phyloP scores from a whole-genome alignment of 2,797 vertebrate genomes.

The Lates japonicus region DNA sequence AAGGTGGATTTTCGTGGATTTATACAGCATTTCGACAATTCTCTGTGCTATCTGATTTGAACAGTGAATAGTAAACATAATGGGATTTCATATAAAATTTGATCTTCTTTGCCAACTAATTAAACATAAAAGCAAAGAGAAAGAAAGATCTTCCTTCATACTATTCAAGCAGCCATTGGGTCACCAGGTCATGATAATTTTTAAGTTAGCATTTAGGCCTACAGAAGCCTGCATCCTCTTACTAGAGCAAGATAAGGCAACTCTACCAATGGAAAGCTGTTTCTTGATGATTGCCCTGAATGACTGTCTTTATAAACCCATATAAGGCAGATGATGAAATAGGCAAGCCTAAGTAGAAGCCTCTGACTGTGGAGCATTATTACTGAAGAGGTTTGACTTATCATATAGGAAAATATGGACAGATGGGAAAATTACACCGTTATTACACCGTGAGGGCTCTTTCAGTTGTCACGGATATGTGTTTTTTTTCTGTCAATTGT shows the following conservation, averaged over 20 bases:
- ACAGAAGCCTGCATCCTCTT: background rate
- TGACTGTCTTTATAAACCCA: constrained; percentile 5
- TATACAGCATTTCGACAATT: constrained; percentile 11
- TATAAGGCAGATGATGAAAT: background rate
- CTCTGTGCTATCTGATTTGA: constrained; percentile 4
- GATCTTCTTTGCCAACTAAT: background rate
- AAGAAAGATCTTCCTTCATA: background rate
- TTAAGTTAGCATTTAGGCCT: background rate
- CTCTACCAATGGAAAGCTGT: background rate
- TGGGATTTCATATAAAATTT: background rate
- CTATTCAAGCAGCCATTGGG: background rate
- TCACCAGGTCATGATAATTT: background rate
- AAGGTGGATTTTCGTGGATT: constrained; percentile 20
- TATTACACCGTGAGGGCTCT: constrained; percentile 7
- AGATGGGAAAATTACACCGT: constrained; percentile 15
- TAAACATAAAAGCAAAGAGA: too few relatives aligned
- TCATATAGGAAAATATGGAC: constrained; percentile 6
- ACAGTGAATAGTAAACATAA: background rate
- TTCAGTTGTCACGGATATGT: background rate
- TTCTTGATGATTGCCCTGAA: constrained; percentile 5
- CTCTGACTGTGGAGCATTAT: background rate
- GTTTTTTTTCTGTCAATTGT: background rate
- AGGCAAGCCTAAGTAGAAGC: background rate
- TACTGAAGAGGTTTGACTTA: constrained; percentile 9
- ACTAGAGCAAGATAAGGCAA: background rate